Evolutionary conservation across 2,113 vertebrate species (phyloP).

Genomic region (Proterorhinus semilunaris): DNA sequence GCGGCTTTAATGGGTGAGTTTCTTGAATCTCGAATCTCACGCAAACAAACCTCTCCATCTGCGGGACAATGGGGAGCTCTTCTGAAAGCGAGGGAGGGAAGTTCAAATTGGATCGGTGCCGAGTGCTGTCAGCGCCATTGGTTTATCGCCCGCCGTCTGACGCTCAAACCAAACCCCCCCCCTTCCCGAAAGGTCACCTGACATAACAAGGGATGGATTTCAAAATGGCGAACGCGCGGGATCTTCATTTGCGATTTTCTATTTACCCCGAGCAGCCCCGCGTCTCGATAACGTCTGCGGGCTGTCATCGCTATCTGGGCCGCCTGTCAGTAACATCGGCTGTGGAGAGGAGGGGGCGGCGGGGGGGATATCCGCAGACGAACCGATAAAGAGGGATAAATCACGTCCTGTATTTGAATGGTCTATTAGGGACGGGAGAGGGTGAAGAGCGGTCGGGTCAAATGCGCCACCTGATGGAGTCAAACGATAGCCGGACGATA

Average conservation of each 20-base stretch:
- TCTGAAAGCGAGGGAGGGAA: constrained; percentile 82
- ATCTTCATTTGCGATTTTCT: constrained; percentile 76
- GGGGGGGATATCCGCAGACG: constrained; percentile 15
- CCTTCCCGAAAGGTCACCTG: constrained; percentile 67
- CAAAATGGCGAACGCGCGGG: constrained; percentile 51
- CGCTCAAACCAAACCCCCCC: constrained; percentile 3
- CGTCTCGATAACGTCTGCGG: constrained; percentile 64
- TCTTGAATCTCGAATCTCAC: constrained; percentile 77
- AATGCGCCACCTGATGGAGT: constrained; percentile 8
- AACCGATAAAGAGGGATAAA: constrained; percentile 7
- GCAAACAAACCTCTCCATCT: constrained; percentile 98
- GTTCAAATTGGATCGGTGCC: constrained; percentile 67
- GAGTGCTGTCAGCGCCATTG: constrained; percentile 61
- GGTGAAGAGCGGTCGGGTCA: constrained; percentile 13
- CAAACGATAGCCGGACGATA: not conserved
- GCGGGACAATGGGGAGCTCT: constrained; percentile 93
- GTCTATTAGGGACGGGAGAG: constrained; percentile 4
- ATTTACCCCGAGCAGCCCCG: constrained; percentile 51
- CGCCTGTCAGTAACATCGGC: constrained; percentile 66
- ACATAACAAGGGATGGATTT: constrained; percentile 71
- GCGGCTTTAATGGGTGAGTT: not conserved
- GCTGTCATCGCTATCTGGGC: constrained; percentile 63
- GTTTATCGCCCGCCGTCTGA: constrained; percentile 67
- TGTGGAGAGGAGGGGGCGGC: too few species aligned
- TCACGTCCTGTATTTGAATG: constrained; percentile 9